Base-by-base conservation (phyloP, 2,797 vertebrate species). In the Enteromius thamalakanensis region DNA sequence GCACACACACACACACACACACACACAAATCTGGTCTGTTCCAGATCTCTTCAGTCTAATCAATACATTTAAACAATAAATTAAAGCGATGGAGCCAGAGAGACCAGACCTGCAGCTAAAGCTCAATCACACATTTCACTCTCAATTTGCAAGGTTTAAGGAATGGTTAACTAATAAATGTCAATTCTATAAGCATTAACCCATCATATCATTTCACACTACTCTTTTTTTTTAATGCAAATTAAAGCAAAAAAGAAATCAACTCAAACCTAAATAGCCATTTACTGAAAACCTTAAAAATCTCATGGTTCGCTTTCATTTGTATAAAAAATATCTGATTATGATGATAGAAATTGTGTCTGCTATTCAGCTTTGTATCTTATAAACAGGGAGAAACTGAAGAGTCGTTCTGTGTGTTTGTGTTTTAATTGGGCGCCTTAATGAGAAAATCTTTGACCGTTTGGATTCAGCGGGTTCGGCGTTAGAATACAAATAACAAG, bases 11-110 rank as follows among this genome's bases (percentile, higher is more conserved):
- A 26, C 26, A 26, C 26, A 26, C 26, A 26, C 26, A 26, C 26
- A 26, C 26, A 26, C 26, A 26, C 26, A n/a, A n/a, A 8, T 64
- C 67, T 37, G 65, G 47, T 76, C 76, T 40, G 2, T n/a, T 58
- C 58, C 29, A 67, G 26, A 55, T 65, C 77, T 78, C n/a, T 81
- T 80, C 62, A 58, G 51, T 65, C 83, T 77, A 55, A 85, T 85
- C 72, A 70, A 70, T 68, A 37, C 68, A n/a, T 69, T 71, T 67
- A 76, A 53, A 64, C 49, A 79, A 37, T 74, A 37, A 79, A 58
- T 80, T 15, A 71, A 23, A 32, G 37, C 47, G 53, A 47, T 47
- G n/a, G 78, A 68, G 9, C 65, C 65, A 23, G 47, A 69, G 51
- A 80, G 65, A 60, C 67, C 67, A 80, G 65, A 69, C 34, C 62